Conservation (phyloP, 2,113 vertebrate genomes). For the Saguinus midas region DNA sequence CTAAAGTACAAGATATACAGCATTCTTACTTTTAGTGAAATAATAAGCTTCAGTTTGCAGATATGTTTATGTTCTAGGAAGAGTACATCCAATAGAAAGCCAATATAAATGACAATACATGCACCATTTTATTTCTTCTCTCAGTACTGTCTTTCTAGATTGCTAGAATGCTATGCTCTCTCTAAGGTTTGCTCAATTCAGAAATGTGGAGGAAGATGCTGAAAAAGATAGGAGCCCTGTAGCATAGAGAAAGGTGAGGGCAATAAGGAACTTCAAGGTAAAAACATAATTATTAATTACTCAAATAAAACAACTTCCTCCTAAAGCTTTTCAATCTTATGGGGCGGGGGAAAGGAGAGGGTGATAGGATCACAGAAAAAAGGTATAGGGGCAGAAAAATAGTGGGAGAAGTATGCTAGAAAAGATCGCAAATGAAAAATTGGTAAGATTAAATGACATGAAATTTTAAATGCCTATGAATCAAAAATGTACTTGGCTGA, state of each 20-base stretch:
- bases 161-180: not conserved
- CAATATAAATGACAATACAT: not conserved
- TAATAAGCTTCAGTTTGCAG: not conserved
- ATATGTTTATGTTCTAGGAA: slow-evolving; percentile 23
- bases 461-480: not conserved
- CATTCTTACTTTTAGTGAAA: not conserved
- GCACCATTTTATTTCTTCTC: not conserved
- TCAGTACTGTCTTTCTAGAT: not conserved
- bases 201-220: not conserved
- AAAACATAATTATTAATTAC: slow-evolving; percentile 2
- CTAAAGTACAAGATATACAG: not conserved
- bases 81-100: not conserved
- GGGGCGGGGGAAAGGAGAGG: not conserved
- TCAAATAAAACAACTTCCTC: slow-evolving; percentile 7
- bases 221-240: not conserved
- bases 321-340: not conserved
- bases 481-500: not conserved
- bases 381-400: not conserved
- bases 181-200: not conserved
- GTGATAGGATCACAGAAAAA: not conserved
- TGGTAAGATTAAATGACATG: not conserved
- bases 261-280: not conserved
- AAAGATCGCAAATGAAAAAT: slow-evolving; percentile 19
- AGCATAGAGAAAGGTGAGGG: not conserved
- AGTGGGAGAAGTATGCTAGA: not conserved